Conservation (phyloP, 1,140 invertebrate genomes). For the Schlechtendalia chinensis region DNA sequence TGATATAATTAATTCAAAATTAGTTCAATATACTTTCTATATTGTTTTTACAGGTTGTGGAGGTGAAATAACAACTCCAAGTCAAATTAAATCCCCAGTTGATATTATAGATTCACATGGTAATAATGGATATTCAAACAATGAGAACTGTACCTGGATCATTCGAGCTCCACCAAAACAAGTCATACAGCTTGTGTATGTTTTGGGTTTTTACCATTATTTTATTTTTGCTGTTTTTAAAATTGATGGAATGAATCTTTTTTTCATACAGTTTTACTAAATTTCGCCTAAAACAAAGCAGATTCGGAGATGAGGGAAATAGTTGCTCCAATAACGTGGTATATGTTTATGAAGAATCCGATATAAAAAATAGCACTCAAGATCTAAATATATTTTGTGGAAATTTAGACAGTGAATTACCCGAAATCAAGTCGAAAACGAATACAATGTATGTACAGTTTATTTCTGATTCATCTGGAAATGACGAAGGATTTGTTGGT, state of each 20-base stretch:
- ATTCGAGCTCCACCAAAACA: conserved; percentile 71
- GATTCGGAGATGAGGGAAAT: background rate
- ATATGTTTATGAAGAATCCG: background rate
- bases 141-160: conserved; percentile 74
- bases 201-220: background rate
- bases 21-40: too few relatives aligned
- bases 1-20: too few relatives aligned
- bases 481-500: background rate
- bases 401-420: background rate
- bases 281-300: background rate
- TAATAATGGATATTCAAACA: conserved; percentile 56
- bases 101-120: conserved; percentile 53
- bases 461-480: background rate
- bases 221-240: background rate
- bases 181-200: conserved; percentile 62
- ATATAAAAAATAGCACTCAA: background rate
- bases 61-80: conserved; percentile 59
- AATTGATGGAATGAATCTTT: background rate
- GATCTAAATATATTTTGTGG: background rate
- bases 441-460: conserved; percentile 3
- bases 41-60: conserved; percentile 61
- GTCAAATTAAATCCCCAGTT: conserved; percentile 56
- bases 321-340: background rate
- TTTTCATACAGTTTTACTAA: conserved; percentile 22
- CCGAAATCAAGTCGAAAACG: background rate